These are phyloP conservation scores for Gymnodraco acuticeps DNA, from an alignment of 2,797 vertebrate species.

Conservation along the genomic window DNA sequence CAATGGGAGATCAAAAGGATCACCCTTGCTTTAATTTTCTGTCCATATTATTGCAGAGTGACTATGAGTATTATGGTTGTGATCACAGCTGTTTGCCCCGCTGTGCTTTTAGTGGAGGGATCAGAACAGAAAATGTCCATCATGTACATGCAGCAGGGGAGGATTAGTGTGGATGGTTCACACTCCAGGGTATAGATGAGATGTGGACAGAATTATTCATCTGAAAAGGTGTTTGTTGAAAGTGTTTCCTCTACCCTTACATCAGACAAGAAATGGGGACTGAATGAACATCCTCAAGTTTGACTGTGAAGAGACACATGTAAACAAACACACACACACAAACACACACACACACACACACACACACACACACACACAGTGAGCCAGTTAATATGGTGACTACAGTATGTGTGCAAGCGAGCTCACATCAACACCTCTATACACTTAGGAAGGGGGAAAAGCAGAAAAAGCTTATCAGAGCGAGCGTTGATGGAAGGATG, in stretches of 20 bases:
- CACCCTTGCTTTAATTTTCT: background rate
- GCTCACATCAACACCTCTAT: slow-evolving; percentile 43
- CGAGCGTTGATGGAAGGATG: slow-evolving; percentile 48
- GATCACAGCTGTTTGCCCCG: slow-evolving; percentile 14
- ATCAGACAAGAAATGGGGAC: slow-evolving; percentile 16
- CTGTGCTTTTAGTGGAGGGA: slow-evolving; percentile 22
- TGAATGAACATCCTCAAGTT: slow-evolving; percentile 20
- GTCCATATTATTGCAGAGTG: background rate
- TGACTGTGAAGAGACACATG: slow-evolving; percentile 12
- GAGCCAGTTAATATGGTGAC: slow-evolving; percentile 18
- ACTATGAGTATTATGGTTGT: slow-evolving; percentile 3
- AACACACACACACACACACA: too few relatives aligned
- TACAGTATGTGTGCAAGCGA: slow-evolving; percentile 21
- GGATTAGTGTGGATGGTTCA: background rate
- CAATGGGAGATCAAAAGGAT: background rate
- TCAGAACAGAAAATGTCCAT: slow-evolving; percentile 15
- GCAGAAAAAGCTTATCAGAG: slow-evolving; percentile 31
- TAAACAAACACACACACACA: slow-evolving; percentile 4
- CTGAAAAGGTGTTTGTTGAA: background rate
- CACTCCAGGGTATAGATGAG: background rate
- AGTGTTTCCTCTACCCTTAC: background rate
- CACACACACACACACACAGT: slow-evolving; percentile 9
- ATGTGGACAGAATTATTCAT: background rate
- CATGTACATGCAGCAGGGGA: slow-evolving; percentile 11
- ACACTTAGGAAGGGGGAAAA: slow-evolving; percentile 43